Percentiles rank a stretch among this genome's conserved stretches.
These are phyloP conservation scores for Trimorus sp. DNA, from an alignment of 2,888 invertebrate species.

Conservation along the genomic window DNA sequence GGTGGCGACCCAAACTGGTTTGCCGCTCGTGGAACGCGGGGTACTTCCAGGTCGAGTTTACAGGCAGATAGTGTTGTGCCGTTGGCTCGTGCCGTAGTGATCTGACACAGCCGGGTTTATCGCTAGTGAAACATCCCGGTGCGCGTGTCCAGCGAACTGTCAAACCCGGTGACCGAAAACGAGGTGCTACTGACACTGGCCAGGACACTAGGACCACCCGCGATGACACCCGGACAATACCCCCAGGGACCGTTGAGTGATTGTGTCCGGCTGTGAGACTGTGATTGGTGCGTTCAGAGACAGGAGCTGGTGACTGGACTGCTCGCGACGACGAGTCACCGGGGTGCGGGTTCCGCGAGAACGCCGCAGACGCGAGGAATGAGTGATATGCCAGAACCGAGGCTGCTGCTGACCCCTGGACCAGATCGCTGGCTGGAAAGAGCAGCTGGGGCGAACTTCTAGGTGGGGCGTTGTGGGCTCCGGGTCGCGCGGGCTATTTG, in stretches of 20 bases:
- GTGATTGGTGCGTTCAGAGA: slow-evolving; percentile 43
- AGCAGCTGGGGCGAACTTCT: too few species aligned
- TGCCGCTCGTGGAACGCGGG: slow-evolving; percentile 73
- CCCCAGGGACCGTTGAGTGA: slow-evolving; percentile 29
- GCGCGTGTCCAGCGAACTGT: background rate
- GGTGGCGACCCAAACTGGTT: slow-evolving; percentile 78
- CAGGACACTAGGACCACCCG: too few species aligned
- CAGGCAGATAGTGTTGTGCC: slow-evolving; percentile 81
- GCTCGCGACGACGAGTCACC: background rate
- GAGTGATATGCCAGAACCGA: background rate
- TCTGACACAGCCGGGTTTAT: slow-evolving; percentile 72
- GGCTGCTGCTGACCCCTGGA: too few species aligned
- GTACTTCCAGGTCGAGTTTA: slow-evolving; percentile 75
- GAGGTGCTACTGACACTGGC: background rate
- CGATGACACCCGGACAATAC: too few species aligned
- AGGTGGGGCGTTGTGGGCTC: too few species aligned
- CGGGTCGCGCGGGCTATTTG: background rate
- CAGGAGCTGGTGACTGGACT: slow-evolving; percentile 30
- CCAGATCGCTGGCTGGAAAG: background rate
- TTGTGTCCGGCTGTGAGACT: slow-evolving; percentile 47
- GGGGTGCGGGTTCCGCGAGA: slow-evolving; percentile 13
- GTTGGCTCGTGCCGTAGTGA: slow-evolving; percentile 80
- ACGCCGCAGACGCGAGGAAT: background rate
- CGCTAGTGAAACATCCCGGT: slow-evolving; percentile 67
- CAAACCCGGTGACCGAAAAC: background rate